Conservation (phyloP, 2,113 vertebrate species). For the Aptenodytes forsteri region DNA sequence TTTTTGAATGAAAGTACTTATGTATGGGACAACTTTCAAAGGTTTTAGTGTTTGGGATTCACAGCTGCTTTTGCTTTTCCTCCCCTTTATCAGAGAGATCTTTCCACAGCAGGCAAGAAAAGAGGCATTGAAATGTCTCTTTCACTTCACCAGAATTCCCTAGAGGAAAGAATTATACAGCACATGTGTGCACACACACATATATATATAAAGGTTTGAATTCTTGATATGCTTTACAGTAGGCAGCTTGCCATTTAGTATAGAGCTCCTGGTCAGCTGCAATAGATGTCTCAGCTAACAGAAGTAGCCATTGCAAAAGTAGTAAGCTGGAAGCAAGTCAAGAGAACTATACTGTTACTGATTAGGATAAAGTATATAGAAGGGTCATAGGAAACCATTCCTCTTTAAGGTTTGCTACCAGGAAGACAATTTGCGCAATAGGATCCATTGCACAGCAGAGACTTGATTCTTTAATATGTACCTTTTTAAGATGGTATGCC, state of each 20-base stretch:
- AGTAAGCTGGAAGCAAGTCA: neutral
- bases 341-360: neutral
- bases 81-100: neutral
- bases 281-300: neutral
- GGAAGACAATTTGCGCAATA: neutral
- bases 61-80: neutral
- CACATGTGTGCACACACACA: neutral
- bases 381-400: neutral
- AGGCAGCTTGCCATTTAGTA: neutral
- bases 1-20: neutral
- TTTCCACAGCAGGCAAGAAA: neutral
- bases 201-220: too few species aligned
- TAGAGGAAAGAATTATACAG: neutral
- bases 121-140: neutral
- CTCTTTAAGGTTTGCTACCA: neutral
- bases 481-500: neutral
- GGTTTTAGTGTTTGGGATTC: neutral
- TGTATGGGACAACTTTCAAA: neutral
- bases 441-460: neutral
- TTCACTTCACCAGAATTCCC: neutral
- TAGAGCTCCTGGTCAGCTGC: neutral
- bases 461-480: neutral
- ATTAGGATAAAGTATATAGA: neutral
- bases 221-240: neutral
- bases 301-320: neutral